A percentile compares a stretch with the other conserved stretches of the same genome.
phyloP scores from a whole-genome alignment of 2,888 invertebrate genomes.

The Melanargia galathea region DNA sequence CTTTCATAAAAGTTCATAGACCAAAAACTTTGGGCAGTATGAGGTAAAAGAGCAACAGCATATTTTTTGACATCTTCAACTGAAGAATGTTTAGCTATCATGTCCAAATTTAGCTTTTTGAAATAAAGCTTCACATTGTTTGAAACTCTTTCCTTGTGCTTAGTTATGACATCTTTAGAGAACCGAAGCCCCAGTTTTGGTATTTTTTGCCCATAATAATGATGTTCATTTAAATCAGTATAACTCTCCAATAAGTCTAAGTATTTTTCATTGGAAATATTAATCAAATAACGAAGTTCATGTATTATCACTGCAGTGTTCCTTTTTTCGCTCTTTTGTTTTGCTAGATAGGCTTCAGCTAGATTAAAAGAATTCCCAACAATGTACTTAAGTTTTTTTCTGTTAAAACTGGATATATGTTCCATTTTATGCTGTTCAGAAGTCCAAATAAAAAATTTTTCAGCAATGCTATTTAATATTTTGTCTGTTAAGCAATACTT shows the following conservation, averaged over 20 bases:
- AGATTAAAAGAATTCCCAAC: slow-evolving; percentile 53
- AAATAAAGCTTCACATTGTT: slow-evolving; percentile 51
- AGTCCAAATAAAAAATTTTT: slow-evolving; percentile 56
- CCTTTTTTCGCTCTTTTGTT: slow-evolving; percentile 9
- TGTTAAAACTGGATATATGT: slow-evolving; percentile 43
- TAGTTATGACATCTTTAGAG: slow-evolving; percentile 50
- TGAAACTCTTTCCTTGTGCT: slow-evolving; percentile 55
- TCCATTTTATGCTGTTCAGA: slow-evolving; percentile 54
- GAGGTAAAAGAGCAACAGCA: slow-evolving; percentile 48
- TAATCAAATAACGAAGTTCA: slow-evolving; percentile 45
- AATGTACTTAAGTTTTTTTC: slow-evolving; percentile 43
- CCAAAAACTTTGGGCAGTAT: slow-evolving; percentile 50
- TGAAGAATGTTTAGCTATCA: slow-evolving; percentile 47
- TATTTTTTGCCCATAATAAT: not conserved
- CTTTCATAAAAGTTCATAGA: slow-evolving; percentile 43
- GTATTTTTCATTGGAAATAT: slow-evolving; percentile 50
- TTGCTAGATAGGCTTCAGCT: slow-evolving; percentile 43
- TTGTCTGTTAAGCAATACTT: slow-evolving; percentile 49
- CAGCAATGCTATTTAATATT: slow-evolving; percentile 44
- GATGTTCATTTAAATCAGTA: not conserved
- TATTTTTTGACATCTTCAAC: slow-evolving; percentile 53
- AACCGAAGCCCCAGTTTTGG: slow-evolving; percentile 49
- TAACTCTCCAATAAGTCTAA: slow-evolving; percentile 55
- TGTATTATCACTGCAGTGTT: slow-evolving; percentile 16
- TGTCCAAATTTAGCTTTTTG: slow-evolving; percentile 45